Evolutionary conservation across 2,888 invertebrate genomes (phyloP).

Genomic region (Caenorhabditis sinica): DNA sequence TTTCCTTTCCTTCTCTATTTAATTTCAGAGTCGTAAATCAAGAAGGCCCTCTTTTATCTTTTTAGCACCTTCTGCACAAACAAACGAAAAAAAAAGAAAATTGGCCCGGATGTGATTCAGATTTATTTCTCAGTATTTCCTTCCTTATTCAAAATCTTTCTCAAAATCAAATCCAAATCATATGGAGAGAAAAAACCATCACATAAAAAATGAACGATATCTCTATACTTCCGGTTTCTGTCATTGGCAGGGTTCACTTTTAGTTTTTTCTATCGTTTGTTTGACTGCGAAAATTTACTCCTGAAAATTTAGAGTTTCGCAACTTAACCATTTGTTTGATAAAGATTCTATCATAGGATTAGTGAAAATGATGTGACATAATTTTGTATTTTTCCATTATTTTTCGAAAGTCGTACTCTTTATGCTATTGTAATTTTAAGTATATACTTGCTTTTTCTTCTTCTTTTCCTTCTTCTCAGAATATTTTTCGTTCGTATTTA

Average conservation of each 20-base stretch:
- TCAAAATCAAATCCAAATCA: constrained; percentile 3
- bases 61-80: constrained; percentile 16
- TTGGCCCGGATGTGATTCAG: not conserved
- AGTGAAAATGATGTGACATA: not conserved
- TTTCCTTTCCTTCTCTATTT: constrained; percentile 8
- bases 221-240: constrained; percentile 30
- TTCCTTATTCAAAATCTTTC: constrained; percentile 13
- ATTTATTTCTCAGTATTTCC: not conserved
- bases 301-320: constrained; percentile 12
- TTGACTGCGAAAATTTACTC: not conserved
- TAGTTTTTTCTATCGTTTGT: not conserved
- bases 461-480: constrained; percentile 1
- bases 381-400: not conserved
- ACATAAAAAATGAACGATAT: constrained; percentile 45
- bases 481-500: not conserved
- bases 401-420: not conserved
- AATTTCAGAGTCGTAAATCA: constrained; percentile 46
- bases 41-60: not conserved
- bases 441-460: not conserved
- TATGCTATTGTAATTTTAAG: not conserved
- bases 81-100: constrained; percentile 8
- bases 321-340: not conserved
- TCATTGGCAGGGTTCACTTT: constrained; percentile 10
- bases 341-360: not conserved
- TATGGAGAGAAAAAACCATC: constrained; percentile 28